These are phyloP conservation scores for Palythoa grandis DNA, from an alignment of 92 coral and sea anemone species.

Conservation along the genomic window DNA sequence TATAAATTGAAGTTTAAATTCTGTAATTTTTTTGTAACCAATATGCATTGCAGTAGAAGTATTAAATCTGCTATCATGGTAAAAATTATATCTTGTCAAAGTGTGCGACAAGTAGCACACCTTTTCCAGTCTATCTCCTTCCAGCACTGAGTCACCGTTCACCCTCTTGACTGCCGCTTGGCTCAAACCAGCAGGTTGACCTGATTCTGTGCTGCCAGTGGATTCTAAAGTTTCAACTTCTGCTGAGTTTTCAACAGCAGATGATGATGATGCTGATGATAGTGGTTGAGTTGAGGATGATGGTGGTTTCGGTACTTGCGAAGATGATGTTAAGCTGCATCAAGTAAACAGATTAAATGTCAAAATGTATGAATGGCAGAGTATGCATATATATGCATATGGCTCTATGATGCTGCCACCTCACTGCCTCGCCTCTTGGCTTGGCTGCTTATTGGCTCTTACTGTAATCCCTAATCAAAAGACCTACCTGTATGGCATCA, in stretches of 20 bases:
- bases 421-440: too few relatives aligned
- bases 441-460: too few relatives aligned
- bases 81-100: too few relatives aligned
- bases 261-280: background rate
- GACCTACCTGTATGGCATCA: conserved; percentile 86
- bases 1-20: too few relatives aligned
- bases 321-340: conserved; percentile 2
- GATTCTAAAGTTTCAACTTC: conserved; percentile 1
- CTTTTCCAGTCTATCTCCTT: conserved; percentile 74
- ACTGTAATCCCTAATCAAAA: too few relatives aligned
- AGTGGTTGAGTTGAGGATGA: conserved; percentile 1
- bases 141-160: conserved; percentile 66
- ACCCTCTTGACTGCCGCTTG: conserved; percentile 73
- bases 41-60: too few relatives aligned
- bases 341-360: background rate
- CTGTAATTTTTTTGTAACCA: too few relatives aligned
- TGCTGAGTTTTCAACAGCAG: conserved; percentile 37
- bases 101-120: conserved; percentile 7
- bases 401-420: too few relatives aligned
- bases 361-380: too few relatives aligned
- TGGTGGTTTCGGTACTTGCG: background rate
- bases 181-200: conserved; percentile 89
- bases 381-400: too few relatives aligned
- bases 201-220: conserved; percentile 35
- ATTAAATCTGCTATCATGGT: too few relatives aligned